A percentile compares a stretch with the other conserved stretches of the same genome.
phyloP scores from a whole-genome alignment of 2,113 vertebrate genomes.

The Fregetta grallaria region DNA sequence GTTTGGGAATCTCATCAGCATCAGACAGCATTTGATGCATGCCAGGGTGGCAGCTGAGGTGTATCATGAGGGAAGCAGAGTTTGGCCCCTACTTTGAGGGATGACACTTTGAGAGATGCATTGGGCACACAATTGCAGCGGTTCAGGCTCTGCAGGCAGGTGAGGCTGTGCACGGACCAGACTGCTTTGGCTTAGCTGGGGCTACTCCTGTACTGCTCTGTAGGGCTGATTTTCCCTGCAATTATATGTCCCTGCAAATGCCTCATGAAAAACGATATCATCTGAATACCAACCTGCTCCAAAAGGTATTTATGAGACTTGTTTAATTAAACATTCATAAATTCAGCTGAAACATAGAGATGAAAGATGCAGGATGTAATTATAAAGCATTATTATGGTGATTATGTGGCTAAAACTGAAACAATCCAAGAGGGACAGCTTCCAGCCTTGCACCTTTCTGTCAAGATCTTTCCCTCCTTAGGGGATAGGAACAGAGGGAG shows the following conservation, averaged over 20 bases:
- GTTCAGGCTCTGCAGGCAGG: background rate
- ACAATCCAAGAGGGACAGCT: background rate
- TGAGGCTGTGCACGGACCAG: background rate
- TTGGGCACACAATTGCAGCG: background rate
- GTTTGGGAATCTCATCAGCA: accelerated
- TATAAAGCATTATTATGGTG: background rate
- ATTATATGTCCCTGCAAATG: background rate
- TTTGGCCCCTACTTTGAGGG: background rate
- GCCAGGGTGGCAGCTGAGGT: accelerated
- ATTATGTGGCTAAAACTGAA: background rate
- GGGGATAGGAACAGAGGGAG: background rate
- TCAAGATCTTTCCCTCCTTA: background rate
- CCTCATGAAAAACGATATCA: background rate
- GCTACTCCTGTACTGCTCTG: background rate
- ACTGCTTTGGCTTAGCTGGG: background rate
- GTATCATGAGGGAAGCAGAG: background rate
- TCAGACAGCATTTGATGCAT: background rate
- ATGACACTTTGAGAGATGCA: background rate
- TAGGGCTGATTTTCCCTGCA: background rate
- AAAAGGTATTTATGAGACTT: background rate
- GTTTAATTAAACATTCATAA: constrained; percentile 10
- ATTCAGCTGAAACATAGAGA: background rate
- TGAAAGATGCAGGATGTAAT: constrained; percentile 6
- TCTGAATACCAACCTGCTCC: background rate
- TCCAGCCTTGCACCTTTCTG: background rate